Evolutionary conservation across 2,797 vertebrate species (phyloP).

Genomic region (Malurus splendens): DNA sequence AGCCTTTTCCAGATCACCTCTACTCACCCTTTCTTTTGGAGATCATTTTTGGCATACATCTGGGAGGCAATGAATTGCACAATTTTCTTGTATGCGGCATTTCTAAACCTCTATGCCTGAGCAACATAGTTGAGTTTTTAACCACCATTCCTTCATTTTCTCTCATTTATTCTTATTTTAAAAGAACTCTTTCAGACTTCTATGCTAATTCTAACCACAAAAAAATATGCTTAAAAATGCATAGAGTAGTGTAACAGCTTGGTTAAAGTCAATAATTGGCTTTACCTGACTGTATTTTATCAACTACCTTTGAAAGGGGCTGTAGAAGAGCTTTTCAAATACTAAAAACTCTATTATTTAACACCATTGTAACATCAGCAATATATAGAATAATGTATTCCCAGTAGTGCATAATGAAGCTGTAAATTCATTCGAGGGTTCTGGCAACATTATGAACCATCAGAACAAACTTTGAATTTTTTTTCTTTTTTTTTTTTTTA

Average conservation of each 20-base stretch:
- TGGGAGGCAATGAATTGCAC: background rate
- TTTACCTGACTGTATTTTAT: slow-evolving; percentile 52
- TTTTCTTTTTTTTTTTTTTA: background rate
- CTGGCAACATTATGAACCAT: slow-evolving; percentile 37
- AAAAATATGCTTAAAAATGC: slow-evolving; percentile 21
- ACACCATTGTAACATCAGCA: slow-evolving; percentile 42
- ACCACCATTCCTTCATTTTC: background rate
- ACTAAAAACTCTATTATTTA: slow-evolving; percentile 43
- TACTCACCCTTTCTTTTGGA: slow-evolving; percentile 60
- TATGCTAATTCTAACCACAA: background rate
- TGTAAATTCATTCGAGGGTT: slow-evolving; percentile 63
- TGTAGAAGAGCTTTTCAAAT: slow-evolving; percentile 55
- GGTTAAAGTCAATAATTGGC: background rate
- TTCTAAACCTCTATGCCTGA: background rate
- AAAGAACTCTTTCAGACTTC: background rate
- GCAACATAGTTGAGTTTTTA: background rate
- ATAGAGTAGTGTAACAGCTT: background rate
- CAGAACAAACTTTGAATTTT: slow-evolving; percentile 18
- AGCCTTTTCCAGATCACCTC: slow-evolving; percentile 60
- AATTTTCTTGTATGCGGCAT: slow-evolving; percentile 23
- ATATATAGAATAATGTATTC: slow-evolving; percentile 40
- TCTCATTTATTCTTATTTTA: background rate
- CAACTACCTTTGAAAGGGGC: slow-evolving; percentile 22
- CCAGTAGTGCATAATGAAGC: slow-evolving; percentile 43
- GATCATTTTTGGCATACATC: slow-evolving; percentile 43